phyloP scores from a whole-genome alignment of 2,797 vertebrate species.

The Pseudomugil gertrudae region DNA sequence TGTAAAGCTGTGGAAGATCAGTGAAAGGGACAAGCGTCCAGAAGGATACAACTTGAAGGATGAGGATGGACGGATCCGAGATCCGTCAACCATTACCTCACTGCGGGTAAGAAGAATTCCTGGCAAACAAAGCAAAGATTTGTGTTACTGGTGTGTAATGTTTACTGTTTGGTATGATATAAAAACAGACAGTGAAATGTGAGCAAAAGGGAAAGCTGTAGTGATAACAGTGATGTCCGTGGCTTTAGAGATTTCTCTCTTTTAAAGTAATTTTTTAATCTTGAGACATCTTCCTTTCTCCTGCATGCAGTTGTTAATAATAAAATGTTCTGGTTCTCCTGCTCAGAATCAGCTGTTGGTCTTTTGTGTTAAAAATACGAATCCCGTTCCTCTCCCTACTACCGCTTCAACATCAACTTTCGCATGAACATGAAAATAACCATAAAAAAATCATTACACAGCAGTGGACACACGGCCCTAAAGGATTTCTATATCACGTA shows the following conservation, averaged over 20 bases:
- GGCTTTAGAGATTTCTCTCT: not conserved
- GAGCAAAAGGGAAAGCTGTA: not conserved
- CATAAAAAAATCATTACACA: not conserved
- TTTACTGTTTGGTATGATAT: not conserved
- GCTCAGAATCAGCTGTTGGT: not conserved
- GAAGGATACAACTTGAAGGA: slow-evolving; percentile 99
- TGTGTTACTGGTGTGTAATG: not conserved
- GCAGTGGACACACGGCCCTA: not conserved
- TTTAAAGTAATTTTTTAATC: not conserved
- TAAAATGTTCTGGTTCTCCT: not conserved
- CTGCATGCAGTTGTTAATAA: not conserved
- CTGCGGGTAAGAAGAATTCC: slow-evolving; percentile 86
- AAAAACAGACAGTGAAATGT: not conserved
- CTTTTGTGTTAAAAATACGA: not conserved
- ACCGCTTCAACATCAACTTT: not conserved
- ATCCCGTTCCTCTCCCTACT: not conserved
- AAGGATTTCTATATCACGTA: not conserved
- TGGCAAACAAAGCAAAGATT: not conserved
- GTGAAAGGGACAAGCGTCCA: slow-evolving; percentile 94
- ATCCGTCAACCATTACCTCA: slow-evolving; percentile 94
- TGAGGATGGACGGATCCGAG: slow-evolving; percentile 93
- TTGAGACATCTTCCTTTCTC: not conserved
- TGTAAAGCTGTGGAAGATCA: slow-evolving; percentile 99
- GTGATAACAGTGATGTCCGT: not conserved
- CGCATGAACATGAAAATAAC: not conserved